Conservation (phyloP, 92 coral and sea anemone genomes). For the Parazoanthus darwini region DNA sequence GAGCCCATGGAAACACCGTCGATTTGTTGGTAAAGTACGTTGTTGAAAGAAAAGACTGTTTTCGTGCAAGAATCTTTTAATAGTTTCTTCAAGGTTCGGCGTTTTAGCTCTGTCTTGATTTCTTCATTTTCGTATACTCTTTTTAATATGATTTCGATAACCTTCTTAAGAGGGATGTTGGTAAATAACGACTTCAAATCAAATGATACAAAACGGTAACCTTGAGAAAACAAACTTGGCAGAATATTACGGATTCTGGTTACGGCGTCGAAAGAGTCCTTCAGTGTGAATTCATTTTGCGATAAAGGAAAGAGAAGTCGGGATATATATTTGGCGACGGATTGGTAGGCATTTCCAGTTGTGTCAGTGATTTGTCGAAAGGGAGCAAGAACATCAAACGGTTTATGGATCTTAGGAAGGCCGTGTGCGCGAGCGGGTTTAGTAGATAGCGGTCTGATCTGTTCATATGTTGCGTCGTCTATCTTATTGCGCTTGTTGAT, state of each 20-base stretch:
- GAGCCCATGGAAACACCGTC: conserved; percentile 59
- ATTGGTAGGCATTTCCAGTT: conserved; percentile 27
- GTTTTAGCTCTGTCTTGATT: conserved; percentile 34
- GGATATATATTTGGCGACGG: conserved; percentile 28
- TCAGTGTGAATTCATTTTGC: conserved; percentile 29
- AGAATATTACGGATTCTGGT: conserved; percentile 13
- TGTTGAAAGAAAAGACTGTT: conserved; percentile 46
- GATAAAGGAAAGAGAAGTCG: conserved; percentile 20
- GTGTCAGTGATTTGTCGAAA: conserved; percentile 35
- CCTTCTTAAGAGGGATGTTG: conserved; percentile 17
- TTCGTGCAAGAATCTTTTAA: conserved; percentile 43
- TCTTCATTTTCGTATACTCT: conserved; percentile 35
- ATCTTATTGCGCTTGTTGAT: conserved; percentile 44
- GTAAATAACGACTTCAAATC: conserved; percentile 37
- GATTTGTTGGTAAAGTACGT: conserved; percentile 41
- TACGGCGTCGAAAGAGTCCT: conserved; percentile 40
- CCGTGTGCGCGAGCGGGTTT: conserved; percentile 48
- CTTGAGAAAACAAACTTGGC: neutral
- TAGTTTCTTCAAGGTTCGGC: conserved; percentile 33
- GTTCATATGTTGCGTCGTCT: neutral
- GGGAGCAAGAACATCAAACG: neutral
- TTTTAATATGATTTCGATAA: conserved; percentile 28
- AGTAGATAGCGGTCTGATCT: conserved; percentile 34
- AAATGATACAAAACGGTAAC: conserved; percentile 6
- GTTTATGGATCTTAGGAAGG: conserved; percentile 56